Evolutionary conservation across 2,113 vertebrate genomes (phyloP), one percentile per base, ranked within the genome.

Genomic region (rabbit (Oryctolagus cuniculus)): DNA sequence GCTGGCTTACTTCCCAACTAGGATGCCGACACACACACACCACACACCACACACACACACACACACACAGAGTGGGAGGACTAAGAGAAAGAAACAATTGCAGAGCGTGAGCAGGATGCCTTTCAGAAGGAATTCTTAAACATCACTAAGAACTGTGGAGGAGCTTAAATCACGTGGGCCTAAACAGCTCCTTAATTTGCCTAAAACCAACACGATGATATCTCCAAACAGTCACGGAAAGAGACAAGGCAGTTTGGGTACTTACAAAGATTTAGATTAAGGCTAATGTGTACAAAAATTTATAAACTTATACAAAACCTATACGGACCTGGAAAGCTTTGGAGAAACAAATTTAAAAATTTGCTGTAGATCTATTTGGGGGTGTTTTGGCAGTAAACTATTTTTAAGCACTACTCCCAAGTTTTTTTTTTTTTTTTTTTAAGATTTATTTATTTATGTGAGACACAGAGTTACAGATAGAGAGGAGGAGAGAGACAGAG

Each of bases 261-360:
- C 10, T 87, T 25, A n/a, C 19, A 51, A 67, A 6, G n/a, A 63
- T 89, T 70, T 66, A 91, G 55, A n/a, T 92, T 61, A 75, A 88
- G 78, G 53, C 19, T 53, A 69, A 36, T 34, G 7, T 36, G 13
- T 70, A 79, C 10, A 72, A 72, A 97, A 98, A 89, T 94, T 98
- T 97, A 95, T 97, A 97, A 96, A 97, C 87, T 44, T 86, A 72
- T 21, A 21, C 31, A 58, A 89, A 91, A 72, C 36, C 83, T 79
- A 93, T 49, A 8, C 19, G 21, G 53, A 77, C 96, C 55, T 94
- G 88, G 89, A 92, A 87, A 96, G 81, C 74, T 96, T 94, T 96
- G 95, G 89, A 97, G 95, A 98, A 98, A 96, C 87, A 98, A 97
- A 95, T 58, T 95, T 73, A 86, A 10, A 38, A 92, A 82, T 64